Conservation (phyloP, 2,113 vertebrate species). For the Ceyx margarethae region DNA sequence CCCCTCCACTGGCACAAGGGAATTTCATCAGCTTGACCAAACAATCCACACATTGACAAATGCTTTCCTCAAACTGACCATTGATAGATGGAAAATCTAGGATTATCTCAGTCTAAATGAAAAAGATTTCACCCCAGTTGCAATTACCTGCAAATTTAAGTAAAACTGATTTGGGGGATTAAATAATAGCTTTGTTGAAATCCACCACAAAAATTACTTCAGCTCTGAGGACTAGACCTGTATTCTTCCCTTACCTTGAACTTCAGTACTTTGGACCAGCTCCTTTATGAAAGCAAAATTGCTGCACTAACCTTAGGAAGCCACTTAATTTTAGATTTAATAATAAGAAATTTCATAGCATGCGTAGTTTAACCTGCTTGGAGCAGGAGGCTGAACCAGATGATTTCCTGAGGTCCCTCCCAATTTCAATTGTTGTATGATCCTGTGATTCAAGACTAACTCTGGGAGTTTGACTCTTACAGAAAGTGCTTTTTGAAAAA, state of each 20-base stretch:
- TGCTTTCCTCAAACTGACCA: not conserved
- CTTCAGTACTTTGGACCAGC: not conserved
- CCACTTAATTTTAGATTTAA: not conserved
- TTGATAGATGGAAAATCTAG: not conserved
- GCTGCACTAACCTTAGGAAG: not conserved
- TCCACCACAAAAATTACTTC: not conserved
- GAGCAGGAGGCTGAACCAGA: not conserved
- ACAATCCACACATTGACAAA: not conserved
- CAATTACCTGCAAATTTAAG: not conserved
- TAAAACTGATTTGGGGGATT: not conserved
- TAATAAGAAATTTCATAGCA: not conserved
- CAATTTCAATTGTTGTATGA: not conserved
- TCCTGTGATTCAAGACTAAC: not conserved
- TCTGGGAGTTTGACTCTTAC: not conserved
- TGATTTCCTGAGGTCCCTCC: not conserved
- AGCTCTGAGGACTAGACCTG: not conserved
- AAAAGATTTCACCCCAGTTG: not conserved
- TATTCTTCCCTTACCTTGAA: not conserved
- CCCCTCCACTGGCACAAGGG: not conserved
- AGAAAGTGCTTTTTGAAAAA: not conserved
- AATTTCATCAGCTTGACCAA: slow-evolving; percentile 1
- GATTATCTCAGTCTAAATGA: not conserved
- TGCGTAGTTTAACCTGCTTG: not conserved
- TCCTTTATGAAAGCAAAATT: not conserved
- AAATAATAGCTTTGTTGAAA: not conserved